These are phyloP conservation scores for Trichogramma dendrolimi DNA, from an alignment of 2,888 invertebrate species.

Conservation along the genomic window DNA sequence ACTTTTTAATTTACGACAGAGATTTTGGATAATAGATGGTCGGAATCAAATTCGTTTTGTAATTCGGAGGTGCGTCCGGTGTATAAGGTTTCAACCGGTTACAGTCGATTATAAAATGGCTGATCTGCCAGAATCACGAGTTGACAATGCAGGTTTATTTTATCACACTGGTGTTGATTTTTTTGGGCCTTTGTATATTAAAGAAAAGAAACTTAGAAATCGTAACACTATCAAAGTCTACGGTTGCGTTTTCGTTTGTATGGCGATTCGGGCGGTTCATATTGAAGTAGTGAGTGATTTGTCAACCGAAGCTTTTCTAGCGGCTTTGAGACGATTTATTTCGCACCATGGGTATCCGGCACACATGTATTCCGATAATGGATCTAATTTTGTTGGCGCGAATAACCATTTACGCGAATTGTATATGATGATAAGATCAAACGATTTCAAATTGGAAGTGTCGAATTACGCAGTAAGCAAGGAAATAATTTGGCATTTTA, in stretches of 20 bases:
- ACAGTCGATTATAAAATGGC: neutral
- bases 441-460: too few relatives aligned
- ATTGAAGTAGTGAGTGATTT: neutral
- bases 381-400: neutral
- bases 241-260: neutral
- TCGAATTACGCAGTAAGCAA: too few relatives aligned
- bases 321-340: too few relatives aligned
- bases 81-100: too few relatives aligned
- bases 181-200: neutral
- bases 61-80: too few relatives aligned
- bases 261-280: neutral
- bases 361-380: neutral
- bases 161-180: neutral
- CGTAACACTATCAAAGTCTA: neutral
- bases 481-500: neutral
- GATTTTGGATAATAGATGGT: constrained; percentile 34
- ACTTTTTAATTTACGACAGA: too few relatives aligned
- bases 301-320: neutral
- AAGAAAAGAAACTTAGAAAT: neutral
- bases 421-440: neutral
- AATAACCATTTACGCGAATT: neutral
- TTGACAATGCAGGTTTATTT: neutral
- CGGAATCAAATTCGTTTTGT: constrained; percentile 25
- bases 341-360: neutral
- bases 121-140: neutral